Percentiles rank a stretch among this genome's conserved stretches.
These are phyloP conservation scores for Mechanitis mazaeus DNA, from an alignment of 2,888 invertebrate species.

Conservation along the genomic window DNA sequence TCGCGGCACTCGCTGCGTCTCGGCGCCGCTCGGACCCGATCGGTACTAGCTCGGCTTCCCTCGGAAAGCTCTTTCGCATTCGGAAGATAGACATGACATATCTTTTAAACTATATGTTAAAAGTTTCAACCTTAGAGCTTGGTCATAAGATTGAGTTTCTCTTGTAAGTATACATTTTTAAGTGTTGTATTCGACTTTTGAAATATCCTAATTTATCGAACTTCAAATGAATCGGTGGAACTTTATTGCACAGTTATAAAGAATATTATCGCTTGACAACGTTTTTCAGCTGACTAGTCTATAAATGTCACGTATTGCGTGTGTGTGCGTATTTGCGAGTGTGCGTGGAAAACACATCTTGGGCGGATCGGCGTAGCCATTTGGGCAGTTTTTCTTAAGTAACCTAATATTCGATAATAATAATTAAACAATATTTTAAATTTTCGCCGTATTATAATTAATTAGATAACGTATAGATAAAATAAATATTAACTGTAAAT, in stretches of 20 bases:
- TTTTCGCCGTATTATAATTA: background rate
- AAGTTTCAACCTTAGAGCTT: slow-evolving; percentile 35
- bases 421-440: background rate
- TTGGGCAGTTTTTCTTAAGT: slow-evolving; percentile 48
- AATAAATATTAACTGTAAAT: background rate
- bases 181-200: slow-evolving; percentile 65
- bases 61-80: slow-evolving; percentile 72
- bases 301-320: slow-evolving; percentile 58
- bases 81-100: slow-evolving; percentile 65
- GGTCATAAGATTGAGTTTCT: slow-evolving; percentile 33
- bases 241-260: slow-evolving; percentile 37
- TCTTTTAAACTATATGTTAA: slow-evolving; percentile 41
- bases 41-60: slow-evolving; percentile 67
- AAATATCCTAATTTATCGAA: slow-evolving; percentile 69
- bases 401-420: slow-evolving; percentile 26
- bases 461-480: background rate
- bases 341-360: slow-evolving; percentile 66
- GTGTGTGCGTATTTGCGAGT: slow-evolving; percentile 39
- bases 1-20: slow-evolving; percentile 65
- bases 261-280: slow-evolving; percentile 36
- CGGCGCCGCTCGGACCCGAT: slow-evolving; percentile 73
- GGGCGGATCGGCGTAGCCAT: slow-evolving; percentile 49
- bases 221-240: slow-evolving; percentile 35
- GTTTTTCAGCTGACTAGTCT: slow-evolving; percentile 71
- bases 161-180: slow-evolving; percentile 37